These are phyloP conservation scores for Otocyon megalotis DNA, from an alignment of 2,113 vertebrate genomes.

Conservation along the genomic window DNA sequence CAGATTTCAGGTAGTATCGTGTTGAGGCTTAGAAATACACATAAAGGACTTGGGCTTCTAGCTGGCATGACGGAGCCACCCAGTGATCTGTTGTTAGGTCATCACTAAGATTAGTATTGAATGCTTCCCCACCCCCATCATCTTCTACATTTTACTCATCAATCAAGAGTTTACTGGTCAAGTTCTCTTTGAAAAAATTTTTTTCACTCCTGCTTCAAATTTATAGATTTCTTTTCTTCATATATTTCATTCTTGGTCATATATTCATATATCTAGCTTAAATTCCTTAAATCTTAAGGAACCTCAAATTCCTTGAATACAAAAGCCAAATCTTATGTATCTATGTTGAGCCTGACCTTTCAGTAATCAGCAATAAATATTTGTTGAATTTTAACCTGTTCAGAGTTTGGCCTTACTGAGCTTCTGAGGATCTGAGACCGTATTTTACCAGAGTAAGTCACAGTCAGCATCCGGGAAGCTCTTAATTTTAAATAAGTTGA, in stretches of 20 bases:
- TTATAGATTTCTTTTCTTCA: conserved; percentile 20
- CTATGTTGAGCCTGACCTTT: not conserved
- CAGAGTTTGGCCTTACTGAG: not conserved
- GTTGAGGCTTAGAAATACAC: not conserved
- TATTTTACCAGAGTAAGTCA: not conserved
- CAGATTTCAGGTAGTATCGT: not conserved
- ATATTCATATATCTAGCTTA: not conserved
- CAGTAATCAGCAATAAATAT: conserved; percentile 15
- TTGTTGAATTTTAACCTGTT: conserved; percentile 32
- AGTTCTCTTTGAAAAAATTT: not conserved
- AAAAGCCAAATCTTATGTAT: not conserved
- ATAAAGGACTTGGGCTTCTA: not conserved
- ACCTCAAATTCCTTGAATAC: not conserved
- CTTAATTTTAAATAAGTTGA: conserved; percentile 54
- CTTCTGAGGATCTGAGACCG: not conserved
- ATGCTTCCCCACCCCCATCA: not conserved
- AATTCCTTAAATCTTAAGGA: not conserved
- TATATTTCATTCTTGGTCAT: not conserved
- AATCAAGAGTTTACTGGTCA: not conserved
- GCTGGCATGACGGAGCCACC: not conserved
- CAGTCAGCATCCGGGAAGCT: not conserved
- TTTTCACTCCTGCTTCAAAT: not conserved
- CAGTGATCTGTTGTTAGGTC: not conserved
- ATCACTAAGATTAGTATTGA: not conserved
- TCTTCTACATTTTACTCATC: not conserved